Percentiles rank a stretch among this genome's conserved stretches.
phyloP scores from a whole-genome alignment of 92 coral and sea anemone genomes.

The Parazoanthus swiftii region DNA sequence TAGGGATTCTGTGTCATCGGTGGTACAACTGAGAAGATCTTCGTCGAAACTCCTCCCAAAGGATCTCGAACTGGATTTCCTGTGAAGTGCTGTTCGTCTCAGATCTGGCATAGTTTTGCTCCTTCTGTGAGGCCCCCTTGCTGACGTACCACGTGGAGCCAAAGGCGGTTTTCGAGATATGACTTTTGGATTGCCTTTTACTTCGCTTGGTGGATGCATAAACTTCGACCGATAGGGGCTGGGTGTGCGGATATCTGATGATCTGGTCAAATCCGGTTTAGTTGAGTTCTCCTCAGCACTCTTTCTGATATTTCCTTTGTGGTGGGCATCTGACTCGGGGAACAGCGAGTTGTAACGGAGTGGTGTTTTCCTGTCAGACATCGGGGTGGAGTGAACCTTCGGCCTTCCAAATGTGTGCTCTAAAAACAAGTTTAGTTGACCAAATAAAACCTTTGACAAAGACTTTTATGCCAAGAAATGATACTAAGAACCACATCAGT shows the following conservation, averaged over 20 bases:
- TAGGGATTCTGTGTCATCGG: slow-evolving; percentile 84
- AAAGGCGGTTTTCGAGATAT: slow-evolving; percentile 21
- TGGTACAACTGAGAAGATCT: slow-evolving; percentile 68
- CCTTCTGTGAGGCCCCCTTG: slow-evolving; percentile 54
- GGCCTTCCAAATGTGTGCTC: slow-evolving; percentile 31
- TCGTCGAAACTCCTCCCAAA: slow-evolving; percentile 72
- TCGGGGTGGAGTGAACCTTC: slow-evolving; percentile 34
- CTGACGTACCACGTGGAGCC: slow-evolving; percentile 1
- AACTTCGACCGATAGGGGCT: slow-evolving; percentile 45
- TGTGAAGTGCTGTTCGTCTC: slow-evolving; percentile 56
- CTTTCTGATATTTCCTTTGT: neutral
- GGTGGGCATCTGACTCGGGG: slow-evolving; percentile 6
- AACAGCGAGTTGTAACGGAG: slow-evolving; percentile 29
- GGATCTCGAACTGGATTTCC: slow-evolving; percentile 43
- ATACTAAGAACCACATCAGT: neutral
- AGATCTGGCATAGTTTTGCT: slow-evolving; percentile 85
- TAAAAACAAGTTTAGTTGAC: neutral
- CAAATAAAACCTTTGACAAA: neutral
- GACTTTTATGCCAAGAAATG: neutral
- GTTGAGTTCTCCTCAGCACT: neutral
- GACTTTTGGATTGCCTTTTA: slow-evolving; percentile 14
- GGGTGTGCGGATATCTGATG: neutral
- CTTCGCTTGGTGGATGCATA: slow-evolving; percentile 33
- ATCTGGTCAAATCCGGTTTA: neutral
- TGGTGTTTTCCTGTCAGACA: neutral